These are phyloP conservation scores for Drosophila ohnishii DNA, from an alignment of 1,140 invertebrate species.

Conservation along the genomic window DNA sequence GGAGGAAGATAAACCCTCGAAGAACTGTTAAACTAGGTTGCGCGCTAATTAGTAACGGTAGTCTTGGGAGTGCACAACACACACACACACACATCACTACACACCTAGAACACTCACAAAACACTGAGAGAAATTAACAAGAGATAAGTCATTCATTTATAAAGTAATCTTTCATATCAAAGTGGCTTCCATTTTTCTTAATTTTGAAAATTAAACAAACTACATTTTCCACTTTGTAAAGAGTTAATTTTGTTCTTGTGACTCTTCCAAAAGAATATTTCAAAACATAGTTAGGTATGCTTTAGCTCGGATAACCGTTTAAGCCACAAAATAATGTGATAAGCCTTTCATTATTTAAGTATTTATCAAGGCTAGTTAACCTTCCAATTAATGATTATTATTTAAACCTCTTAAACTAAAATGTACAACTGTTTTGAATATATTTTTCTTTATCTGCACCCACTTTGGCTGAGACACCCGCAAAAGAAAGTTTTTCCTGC, in stretches of 20 bases:
- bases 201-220: neutral
- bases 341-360: neutral
- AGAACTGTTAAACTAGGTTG: slow-evolving; percentile 80
- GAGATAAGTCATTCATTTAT: neutral
- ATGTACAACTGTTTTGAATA: too few species aligned
- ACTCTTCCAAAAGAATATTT: neutral
- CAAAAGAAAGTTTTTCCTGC: slow-evolving; percentile 49
- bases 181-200: neutral
- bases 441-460: slow-evolving; percentile 7
- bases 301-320: too few species aligned
- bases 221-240: too few species aligned
- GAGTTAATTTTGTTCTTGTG: neutral
- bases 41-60: slow-evolving; percentile 74
- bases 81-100: slow-evolving; percentile 35
- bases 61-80: slow-evolving; percentile 68
- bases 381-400: neutral
- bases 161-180: neutral
- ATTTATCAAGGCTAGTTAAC: neutral
- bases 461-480: neutral
- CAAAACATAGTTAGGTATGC: too few species aligned
- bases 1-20: slow-evolving; percentile 55
- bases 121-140: slow-evolving; percentile 24
- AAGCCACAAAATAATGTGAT: neutral
- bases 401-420: too few species aligned
- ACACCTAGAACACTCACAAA: slow-evolving; percentile 16